These are phyloP conservation scores for Aleiodes testaceus DNA, from an alignment of 2,888 invertebrate genomes.

Conservation along the genomic window DNA sequence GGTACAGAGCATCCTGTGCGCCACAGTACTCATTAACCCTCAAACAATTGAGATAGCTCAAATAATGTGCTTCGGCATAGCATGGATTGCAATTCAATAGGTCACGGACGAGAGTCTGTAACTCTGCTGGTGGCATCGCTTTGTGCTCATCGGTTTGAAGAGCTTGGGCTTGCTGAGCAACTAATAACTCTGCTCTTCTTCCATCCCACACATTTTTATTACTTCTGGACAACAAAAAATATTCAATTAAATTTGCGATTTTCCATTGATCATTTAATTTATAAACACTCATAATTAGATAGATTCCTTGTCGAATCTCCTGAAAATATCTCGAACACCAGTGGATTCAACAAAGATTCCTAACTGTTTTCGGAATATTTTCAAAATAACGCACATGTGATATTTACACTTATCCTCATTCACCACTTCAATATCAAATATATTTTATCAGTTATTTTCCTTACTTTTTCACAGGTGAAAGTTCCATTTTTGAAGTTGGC, in stretches of 20 bases:
- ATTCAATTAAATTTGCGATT: not conserved
- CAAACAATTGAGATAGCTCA: conserved; percentile 92
- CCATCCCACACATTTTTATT: conserved; percentile 84
- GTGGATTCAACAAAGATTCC: too few species aligned
- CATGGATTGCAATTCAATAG: conserved; percentile 85
- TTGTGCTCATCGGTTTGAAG: conserved; percentile 87
- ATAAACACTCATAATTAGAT: too few species aligned
- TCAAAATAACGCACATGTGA: too few species aligned
- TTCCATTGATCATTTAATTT: too few species aligned
- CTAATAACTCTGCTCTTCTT: conserved; percentile 91
- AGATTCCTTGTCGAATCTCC: too few species aligned
- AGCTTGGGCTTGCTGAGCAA: conserved; percentile 88
- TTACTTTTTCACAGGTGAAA: conserved; percentile 46
- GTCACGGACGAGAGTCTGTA: conserved; percentile 83
- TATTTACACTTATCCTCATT: too few species aligned
- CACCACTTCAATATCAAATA: not conserved
- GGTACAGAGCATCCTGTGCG: conserved; percentile 85
- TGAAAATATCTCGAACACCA: too few species aligned
- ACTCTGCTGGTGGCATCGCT: conserved; percentile 83
- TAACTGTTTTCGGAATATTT: too few species aligned
- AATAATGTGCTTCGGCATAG: conserved; percentile 91
- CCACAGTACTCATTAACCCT: conserved; percentile 91
- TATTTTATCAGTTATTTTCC: not conserved
- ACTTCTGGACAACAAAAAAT: not conserved
- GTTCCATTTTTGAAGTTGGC: conserved; percentile 33